Conservation (phyloP, 2,888 invertebrate genomes). For the Rhogogaster chlorosoma region DNA sequence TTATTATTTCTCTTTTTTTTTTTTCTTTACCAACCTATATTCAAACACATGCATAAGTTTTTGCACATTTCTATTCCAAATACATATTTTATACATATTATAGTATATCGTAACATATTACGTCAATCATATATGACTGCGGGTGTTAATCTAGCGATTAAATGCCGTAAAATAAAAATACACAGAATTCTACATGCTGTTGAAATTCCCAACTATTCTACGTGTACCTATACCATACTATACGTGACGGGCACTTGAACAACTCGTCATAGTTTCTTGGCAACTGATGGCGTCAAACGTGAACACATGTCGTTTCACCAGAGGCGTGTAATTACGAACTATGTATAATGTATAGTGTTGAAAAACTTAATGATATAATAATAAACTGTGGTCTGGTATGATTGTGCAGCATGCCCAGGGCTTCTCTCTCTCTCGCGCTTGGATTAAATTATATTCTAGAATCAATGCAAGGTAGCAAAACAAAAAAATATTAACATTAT, state of each 20-base stretch:
- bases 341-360: neutral
- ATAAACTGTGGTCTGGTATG: neutral
- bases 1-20: neutral
- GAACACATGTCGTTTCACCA: constrained; percentile 13
- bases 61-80: neutral
- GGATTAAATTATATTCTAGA: neutral
- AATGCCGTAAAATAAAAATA: neutral
- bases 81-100: neutral
- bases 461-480: neutral
- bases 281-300: constrained; percentile 21
- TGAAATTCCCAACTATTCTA: neutral
- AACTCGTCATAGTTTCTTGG: constrained; percentile 19
- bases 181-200: neutral
- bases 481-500: neutral
- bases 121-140: neutral
- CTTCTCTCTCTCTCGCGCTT: neutral
- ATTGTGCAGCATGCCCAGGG: neutral
- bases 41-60: neutral
- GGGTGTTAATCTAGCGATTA: neutral
- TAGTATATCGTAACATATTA: neutral
- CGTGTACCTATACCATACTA: neutral
- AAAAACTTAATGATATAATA: constrained; percentile 17
- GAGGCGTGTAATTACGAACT: neutral
- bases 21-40: neutral
- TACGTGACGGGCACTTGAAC: neutral